Evolutionary conservation across 2,888 invertebrate species (phyloP).

Genomic region (Leucania comma): DNA sequence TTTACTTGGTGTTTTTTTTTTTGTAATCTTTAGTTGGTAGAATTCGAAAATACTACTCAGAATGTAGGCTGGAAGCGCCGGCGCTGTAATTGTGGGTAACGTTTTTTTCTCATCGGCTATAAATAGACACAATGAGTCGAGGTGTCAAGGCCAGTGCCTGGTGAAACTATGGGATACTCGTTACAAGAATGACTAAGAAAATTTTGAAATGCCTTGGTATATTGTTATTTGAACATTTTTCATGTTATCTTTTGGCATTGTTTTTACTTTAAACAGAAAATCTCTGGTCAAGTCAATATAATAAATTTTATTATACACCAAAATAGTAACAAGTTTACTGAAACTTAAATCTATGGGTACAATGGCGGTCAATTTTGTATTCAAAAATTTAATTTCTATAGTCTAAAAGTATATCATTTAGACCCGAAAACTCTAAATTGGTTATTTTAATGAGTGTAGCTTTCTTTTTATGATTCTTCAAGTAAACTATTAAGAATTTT

Average conservation of each 20-base stretch:
- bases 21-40: slow-evolving; percentile 29
- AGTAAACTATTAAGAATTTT: neutral
- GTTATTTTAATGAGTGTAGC: neutral
- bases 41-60: slow-evolving; percentile 21
- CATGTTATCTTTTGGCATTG: neutral
- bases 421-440: neutral
- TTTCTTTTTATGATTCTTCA: neutral
- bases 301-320: too few species aligned
- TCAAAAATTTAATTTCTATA: neutral
- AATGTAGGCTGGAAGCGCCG: slow-evolving; percentile 26
- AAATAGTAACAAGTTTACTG: too few species aligned
- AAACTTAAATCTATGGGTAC: too few species aligned
- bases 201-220: neutral
- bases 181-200: neutral
- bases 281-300: neutral
- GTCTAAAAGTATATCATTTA: neutral
- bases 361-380: too few species aligned
- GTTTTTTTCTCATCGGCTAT: slow-evolving; percentile 60
- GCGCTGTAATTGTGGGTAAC: slow-evolving; percentile 39
- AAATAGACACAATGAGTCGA: slow-evolving; percentile 60
- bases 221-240: neutral
- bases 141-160: slow-evolving; percentile 61
- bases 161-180: slow-evolving; percentile 23
- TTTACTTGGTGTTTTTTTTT: neutral
- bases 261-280: neutral